Percentiles rank a stretch among this genome's conserved stretches.
These are phyloP conservation scores for Phalangium opilio DNA, from an alignment of 2,888 invertebrate genomes.

Conservation along the genomic window DNA sequence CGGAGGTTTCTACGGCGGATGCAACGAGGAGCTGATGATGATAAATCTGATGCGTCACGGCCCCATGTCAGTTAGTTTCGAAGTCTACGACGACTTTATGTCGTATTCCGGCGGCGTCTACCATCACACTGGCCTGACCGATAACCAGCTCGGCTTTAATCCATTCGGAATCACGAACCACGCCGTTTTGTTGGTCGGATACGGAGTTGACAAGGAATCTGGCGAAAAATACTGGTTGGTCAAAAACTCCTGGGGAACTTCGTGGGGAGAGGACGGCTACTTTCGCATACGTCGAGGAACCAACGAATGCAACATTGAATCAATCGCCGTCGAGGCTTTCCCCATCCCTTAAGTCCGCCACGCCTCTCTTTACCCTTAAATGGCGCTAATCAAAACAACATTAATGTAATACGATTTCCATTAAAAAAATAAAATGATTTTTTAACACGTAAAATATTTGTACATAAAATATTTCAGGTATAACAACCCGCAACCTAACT, in stretches of 20 bases:
- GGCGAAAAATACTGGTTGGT: conserved; percentile 24
- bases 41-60: conserved; percentile 33
- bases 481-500: too few relatives aligned
- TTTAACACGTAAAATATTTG: too few relatives aligned
- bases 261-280: conserved; percentile 26
- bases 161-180: conserved; percentile 31
- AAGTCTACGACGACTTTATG: conserved; percentile 34
- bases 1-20: conserved; percentile 37
- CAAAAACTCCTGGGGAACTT: conserved; percentile 25
- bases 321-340: conserved; percentile 15
- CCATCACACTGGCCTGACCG: conserved; percentile 28
- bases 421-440: too few relatives aligned
- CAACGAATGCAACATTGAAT: conserved; percentile 20
- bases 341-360: conserved; percentile 17
- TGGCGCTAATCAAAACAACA: too few relatives aligned
- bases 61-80: conserved; percentile 35
- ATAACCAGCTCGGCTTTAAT: conserved; percentile 26
- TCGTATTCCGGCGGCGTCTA: conserved; percentile 34
- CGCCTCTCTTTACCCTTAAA: too few relatives aligned
- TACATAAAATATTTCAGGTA: too few relatives aligned
- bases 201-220: conserved; percentile 26
- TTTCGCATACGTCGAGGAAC: conserved; percentile 25
- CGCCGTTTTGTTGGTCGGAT: conserved; percentile 33
- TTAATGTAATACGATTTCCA: too few relatives aligned
- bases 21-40: conserved; percentile 35